Evolutionary conservation across 2,113 vertebrate species (phyloP).

Genomic region (Anoura caudifer): DNA sequence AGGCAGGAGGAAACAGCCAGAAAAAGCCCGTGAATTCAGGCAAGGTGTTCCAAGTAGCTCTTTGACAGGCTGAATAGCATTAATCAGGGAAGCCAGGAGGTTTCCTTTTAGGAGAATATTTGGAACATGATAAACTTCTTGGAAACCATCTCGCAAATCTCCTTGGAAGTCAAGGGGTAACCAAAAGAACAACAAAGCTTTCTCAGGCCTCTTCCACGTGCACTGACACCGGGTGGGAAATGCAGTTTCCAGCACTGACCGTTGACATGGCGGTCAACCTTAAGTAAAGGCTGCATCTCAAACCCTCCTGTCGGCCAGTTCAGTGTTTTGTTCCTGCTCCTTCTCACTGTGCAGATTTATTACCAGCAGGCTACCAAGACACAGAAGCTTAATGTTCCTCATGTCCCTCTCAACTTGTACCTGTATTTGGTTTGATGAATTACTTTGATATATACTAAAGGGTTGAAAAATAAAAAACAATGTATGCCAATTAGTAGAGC

Average conservation of each 20-base stretch:
- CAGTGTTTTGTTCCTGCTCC: background rate
- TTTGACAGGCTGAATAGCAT: background rate
- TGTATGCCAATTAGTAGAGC: conserved; percentile 15
- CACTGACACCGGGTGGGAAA: background rate
- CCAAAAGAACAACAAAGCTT: background rate
- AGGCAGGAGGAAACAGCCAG: background rate
- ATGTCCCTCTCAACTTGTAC: background rate
- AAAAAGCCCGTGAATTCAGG: background rate
- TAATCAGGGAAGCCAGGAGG: background rate
- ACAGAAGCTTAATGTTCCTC: background rate
- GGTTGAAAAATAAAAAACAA: conserved; percentile 37
- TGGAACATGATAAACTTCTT: background rate
- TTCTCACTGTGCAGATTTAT: background rate
- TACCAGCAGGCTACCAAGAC: background rate
- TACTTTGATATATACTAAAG: conserved; percentile 45
- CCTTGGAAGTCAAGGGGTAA: background rate
- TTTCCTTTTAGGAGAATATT: background rate
- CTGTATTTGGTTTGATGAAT: conserved; percentile 28
- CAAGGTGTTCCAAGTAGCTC: background rate
- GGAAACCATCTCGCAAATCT: background rate
- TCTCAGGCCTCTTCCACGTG: background rate
- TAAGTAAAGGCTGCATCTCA: background rate
- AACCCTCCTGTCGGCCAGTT: background rate
- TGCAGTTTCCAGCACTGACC: background rate
- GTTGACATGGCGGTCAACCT: background rate